A percentile compares a stretch with the other conserved stretches of the same genome.
Conservation (phyloP, 2,113 vertebrate genomes). For the Noctilio leporinus region DNA sequence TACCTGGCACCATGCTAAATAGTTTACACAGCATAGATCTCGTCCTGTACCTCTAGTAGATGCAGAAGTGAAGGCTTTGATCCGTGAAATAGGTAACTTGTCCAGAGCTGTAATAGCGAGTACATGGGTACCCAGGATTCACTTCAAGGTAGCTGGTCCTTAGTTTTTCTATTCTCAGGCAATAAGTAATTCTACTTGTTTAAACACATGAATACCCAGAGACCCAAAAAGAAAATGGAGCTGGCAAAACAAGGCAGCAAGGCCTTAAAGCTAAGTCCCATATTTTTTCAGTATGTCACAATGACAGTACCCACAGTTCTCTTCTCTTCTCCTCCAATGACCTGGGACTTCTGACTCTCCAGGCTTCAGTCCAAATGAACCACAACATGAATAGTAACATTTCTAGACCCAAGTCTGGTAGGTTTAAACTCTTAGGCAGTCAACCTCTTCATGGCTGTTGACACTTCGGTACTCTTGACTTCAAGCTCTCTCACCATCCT, state of each 20-base stretch:
- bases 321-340: not conserved
- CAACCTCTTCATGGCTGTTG: not conserved
- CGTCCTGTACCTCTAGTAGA: no score
- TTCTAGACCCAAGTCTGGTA: not conserved
- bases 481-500: not conserved
- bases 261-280: not conserved
- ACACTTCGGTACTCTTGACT: not conserved
- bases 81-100: not conserved
- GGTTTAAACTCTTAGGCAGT: not conserved
- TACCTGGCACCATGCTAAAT: not conserved
- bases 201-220: not conserved
- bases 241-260: not conserved
- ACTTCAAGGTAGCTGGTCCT: not conserved
- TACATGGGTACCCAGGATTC: not conserved
- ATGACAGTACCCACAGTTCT: not conserved
- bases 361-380: not conserved
- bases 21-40: not conserved
- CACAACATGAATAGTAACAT: fast-evolving
- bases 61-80: not conserved
- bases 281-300: not conserved
- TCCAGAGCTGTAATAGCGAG: not conserved
- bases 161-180: not conserved
- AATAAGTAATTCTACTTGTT: not conserved
- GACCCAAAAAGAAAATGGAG: not conserved
- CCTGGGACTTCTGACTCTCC: not conserved